A percentile compares a stretch with the other conserved stretches of the same genome.
Conservation (phyloP, 2,888 invertebrate genomes). For the Tetramorium bicarinatum region DNA sequence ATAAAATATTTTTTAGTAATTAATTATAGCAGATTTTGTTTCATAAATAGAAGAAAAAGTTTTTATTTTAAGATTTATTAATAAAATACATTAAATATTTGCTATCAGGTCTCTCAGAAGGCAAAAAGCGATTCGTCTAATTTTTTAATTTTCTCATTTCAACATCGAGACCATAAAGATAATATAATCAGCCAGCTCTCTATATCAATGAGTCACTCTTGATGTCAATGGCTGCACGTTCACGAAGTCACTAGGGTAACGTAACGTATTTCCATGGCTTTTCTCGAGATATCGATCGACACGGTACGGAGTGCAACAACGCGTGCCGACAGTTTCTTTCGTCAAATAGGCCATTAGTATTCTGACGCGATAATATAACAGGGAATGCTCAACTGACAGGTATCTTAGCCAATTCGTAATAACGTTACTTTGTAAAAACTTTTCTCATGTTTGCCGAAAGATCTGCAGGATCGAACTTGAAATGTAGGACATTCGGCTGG, state of each 20-base stretch:
- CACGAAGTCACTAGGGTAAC: constrained; percentile 55
- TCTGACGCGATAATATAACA: constrained; percentile 1
- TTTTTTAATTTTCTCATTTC: not conserved
- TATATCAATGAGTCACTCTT: not conserved
- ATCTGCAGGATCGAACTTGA: constrained; percentile 34
- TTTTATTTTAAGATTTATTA: not conserved
- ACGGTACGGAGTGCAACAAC: constrained; percentile 75
- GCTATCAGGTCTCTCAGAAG: not conserved
- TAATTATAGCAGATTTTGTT: not conserved
- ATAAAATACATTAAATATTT: not conserved
- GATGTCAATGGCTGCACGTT: not conserved
- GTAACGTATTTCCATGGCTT: constrained; percentile 70
- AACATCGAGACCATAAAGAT: not conserved
- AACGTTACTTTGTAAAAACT: not conserved
- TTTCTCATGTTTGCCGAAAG: not conserved
- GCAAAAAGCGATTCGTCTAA: not conserved
- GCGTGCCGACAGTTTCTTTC: constrained; percentile 74
- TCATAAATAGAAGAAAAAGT: not conserved
- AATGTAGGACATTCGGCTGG: constrained; percentile 44
- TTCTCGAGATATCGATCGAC: constrained; percentile 79
- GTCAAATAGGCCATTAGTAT: constrained; percentile 79
- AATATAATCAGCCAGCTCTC: not conserved
- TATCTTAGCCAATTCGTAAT: not conserved
- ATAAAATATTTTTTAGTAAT: not conserved
- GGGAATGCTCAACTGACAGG: not conserved